phyloP scores from a whole-genome alignment of 2,888 invertebrate genomes.

The Cheilosia vulpina region DNA sequence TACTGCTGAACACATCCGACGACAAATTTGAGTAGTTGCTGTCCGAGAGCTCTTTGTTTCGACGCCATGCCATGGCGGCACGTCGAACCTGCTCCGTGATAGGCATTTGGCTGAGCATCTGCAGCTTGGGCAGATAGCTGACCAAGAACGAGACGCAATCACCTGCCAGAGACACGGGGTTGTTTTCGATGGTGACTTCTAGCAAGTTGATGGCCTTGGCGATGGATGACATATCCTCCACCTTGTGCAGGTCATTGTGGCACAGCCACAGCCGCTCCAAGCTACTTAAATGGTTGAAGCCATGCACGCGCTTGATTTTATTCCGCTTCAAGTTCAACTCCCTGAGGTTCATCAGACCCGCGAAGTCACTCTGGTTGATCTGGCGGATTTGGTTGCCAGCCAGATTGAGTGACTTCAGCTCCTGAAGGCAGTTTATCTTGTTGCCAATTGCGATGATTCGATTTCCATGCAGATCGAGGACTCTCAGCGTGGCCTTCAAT shows the following conservation, averaged over 20 bases:
- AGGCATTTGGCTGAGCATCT: conserved; percentile 90
- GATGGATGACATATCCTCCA: conserved; percentile 93
- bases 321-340: conserved; percentile 96
- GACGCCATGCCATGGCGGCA: conserved; percentile 92
- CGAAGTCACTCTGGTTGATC: conserved; percentile 90
- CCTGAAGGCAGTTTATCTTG: conserved; percentile 86
- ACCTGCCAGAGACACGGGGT: conserved; percentile 91
- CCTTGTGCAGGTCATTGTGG: conserved; percentile 86
- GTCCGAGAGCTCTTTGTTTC: conserved; percentile 89
- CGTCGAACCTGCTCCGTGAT: conserved; percentile 91
- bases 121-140: conserved; percentile 90
- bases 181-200: conserved; percentile 94
- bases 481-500: conserved; percentile 88
- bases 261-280: conserved; percentile 86
- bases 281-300: conserved; percentile 91
- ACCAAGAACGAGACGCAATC: conserved; percentile 93
- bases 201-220: conserved; percentile 90
- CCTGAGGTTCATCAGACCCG: conserved; percentile 90
- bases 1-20: conserved; percentile 84
- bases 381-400: conserved; percentile 95
- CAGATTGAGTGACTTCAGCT: conserved; percentile 95
- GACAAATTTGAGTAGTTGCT: conserved; percentile 83
- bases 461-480: conserved; percentile 96
- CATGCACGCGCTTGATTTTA: conserved; percentile 90
- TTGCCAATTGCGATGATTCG: conserved; percentile 86